phyloP scores from a whole-genome alignment of 1,140 invertebrate genomes.

The Temnothorax nylanderi region DNA sequence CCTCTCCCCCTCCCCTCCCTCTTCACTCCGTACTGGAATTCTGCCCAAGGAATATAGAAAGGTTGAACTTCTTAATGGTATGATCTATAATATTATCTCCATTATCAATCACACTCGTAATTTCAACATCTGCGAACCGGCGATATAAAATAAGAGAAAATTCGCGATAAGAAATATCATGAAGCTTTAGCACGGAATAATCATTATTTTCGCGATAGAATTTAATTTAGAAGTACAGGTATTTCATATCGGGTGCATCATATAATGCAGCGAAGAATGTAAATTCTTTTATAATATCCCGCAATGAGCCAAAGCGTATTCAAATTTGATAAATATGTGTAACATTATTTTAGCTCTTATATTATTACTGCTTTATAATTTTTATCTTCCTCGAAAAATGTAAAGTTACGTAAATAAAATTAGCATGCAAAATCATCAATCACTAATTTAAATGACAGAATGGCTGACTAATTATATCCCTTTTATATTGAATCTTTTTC shows the following conservation, averaged over 20 bases:
- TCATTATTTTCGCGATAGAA: slow-evolving; percentile 24
- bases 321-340: slow-evolving; percentile 19
- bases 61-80: slow-evolving; percentile 6
- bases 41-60: slow-evolving; percentile 24
- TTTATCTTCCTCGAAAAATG: not conserved
- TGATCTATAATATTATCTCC: not conserved
- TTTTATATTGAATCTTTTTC: not conserved
- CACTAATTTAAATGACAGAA: not conserved
- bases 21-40: slow-evolving; percentile 16
- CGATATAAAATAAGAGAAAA: not conserved
- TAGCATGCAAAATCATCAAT: slow-evolving; percentile 9
- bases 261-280: not conserved
- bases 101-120: slow-evolving; percentile 19
- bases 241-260: not conserved
- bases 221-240: not conserved
- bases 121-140: not conserved
- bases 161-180: not conserved
- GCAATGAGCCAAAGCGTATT: not conserved
- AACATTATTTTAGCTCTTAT: slow-evolving; percentile 6
- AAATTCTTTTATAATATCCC: slow-evolving; percentile 5
- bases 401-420: not conserved
- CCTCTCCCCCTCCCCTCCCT: not conserved
- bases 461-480: not conserved
- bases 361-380: not conserved
- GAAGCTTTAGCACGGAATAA: not conserved